phyloP scores from a whole-genome alignment of 2,888 invertebrate genomes.

The Conops quadrifasciatus region DNA sequence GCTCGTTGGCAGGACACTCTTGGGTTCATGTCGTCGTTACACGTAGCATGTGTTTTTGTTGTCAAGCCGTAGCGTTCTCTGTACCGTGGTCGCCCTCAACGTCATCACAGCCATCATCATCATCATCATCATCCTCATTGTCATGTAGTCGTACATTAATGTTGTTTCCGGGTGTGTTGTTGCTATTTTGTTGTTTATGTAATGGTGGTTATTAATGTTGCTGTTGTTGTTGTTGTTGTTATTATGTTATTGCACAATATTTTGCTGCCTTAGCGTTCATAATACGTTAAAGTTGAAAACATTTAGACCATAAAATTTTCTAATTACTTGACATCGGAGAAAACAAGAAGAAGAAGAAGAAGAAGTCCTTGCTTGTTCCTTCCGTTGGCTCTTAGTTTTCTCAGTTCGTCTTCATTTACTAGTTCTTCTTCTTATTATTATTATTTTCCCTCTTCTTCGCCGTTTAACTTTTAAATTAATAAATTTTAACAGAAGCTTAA shows the following conservation, averaged over 20 bases:
- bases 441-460: background rate
- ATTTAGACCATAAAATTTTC: conserved; percentile 56
- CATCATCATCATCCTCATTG: too few species aligned
- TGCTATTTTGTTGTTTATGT: background rate
- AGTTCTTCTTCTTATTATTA: too few species aligned
- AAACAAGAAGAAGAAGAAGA: background rate
- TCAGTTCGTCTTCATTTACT: too few species aligned
- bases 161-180: too few species aligned
- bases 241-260: conserved; percentile 22
- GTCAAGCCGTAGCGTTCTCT: too few species aligned
- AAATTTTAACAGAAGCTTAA: conserved; percentile 22
- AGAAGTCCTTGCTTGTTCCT: background rate
- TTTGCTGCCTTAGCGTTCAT: too few species aligned
- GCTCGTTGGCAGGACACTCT: conserved; percentile 21
- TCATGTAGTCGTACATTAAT: too few species aligned
- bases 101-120: too few species aligned
- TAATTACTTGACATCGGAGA: conserved; percentile 51
- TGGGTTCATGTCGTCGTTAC: background rate
- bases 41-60: too few species aligned
- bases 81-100: too few species aligned
- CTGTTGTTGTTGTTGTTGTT: conserved; percentile 38
- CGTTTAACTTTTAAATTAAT: background rate
- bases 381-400: too few species aligned
- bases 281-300: conserved; percentile 38
- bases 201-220: conserved; percentile 24